phyloP scores from a whole-genome alignment of 2,113 vertebrate species.

The Phoenicopterus ruber region DNA sequence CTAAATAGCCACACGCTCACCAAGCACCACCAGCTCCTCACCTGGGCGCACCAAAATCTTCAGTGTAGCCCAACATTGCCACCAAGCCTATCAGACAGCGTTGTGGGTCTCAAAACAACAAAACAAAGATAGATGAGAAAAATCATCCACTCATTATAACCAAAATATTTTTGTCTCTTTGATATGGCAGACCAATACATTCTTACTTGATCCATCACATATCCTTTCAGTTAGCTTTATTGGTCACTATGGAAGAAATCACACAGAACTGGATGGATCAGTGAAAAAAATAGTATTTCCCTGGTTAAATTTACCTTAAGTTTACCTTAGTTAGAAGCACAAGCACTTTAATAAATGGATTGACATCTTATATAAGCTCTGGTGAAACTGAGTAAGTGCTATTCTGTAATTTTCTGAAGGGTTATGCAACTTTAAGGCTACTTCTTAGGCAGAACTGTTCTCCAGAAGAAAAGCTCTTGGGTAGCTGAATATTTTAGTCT shows the following conservation, averaged over 20 bases:
- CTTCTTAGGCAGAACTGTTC: not conserved
- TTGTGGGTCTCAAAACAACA: not conserved
- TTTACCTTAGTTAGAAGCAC: not conserved
- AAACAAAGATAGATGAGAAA: not conserved
- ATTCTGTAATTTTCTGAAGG: not conserved
- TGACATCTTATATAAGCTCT: not conserved
- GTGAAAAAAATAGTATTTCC: not conserved
- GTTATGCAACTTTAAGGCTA: not conserved
- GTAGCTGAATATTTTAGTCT: constrained; percentile 9
- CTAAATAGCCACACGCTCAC: not conserved
- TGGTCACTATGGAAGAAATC: not conserved
- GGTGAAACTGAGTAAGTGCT: not conserved
- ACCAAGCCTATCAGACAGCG: not conserved
- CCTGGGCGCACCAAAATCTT: not conserved
- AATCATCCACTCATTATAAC: not conserved
- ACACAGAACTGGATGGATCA: not conserved
- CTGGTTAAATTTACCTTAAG: not conserved
- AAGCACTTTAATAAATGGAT: not conserved
- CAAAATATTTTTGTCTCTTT: not conserved
- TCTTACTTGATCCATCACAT: not conserved
- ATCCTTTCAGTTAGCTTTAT: not conserved
- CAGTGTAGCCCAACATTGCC: not conserved
- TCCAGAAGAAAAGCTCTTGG: not conserved
- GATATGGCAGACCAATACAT: not conserved
- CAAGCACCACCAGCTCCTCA: not conserved